Percentiles rank a stretch among this genome's conserved stretches.
Evolutionary conservation across 2,888 invertebrate genomes (phyloP).

Genomic region (Paralinhomoeus sp.): DNA sequence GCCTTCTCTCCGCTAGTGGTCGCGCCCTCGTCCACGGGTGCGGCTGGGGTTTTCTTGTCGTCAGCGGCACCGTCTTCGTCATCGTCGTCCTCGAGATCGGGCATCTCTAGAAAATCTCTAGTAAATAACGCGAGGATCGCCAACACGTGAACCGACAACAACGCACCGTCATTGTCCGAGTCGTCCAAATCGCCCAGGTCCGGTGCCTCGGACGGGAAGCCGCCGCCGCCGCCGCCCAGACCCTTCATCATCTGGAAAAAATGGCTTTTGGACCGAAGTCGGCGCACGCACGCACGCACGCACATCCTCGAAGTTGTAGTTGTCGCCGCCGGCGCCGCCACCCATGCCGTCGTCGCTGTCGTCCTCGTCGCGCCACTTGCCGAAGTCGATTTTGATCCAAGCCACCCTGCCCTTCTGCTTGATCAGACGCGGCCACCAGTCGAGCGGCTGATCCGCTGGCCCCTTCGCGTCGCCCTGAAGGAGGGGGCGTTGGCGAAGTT

Average conservation of each 20-base stretch:
- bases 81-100: constrained; percentile 3
- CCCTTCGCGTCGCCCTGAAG: too few relatives aligned
- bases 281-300: background rate
- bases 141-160: too few relatives aligned
- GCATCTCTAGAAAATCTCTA: constrained; percentile 1
- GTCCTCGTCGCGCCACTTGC: constrained; percentile 85
- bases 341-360: constrained; percentile 52
- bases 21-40: too few relatives aligned
- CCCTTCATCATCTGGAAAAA: constrained; percentile 8
- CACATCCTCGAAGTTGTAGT: constrained; percentile 5
- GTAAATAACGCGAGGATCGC: too few relatives aligned
- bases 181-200: constrained; percentile 2
- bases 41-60: too few relatives aligned
- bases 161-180: constrained; percentile 1
- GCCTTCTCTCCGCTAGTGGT: too few relatives aligned
- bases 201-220: background rate
- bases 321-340: background rate
- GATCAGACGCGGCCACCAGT: constrained; percentile 26
- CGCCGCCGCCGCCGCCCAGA: constrained; percentile 6
- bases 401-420: constrained; percentile 37
- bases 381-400: constrained; percentile 85
- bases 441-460: too few relatives aligned
- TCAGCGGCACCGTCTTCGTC: background rate
- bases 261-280: too few relatives aligned
- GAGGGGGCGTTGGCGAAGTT: too few relatives aligned